Evolutionary conservation across 2,113 vertebrate genomes (phyloP).

Genomic region (Dasyprocta punctata): DNA sequence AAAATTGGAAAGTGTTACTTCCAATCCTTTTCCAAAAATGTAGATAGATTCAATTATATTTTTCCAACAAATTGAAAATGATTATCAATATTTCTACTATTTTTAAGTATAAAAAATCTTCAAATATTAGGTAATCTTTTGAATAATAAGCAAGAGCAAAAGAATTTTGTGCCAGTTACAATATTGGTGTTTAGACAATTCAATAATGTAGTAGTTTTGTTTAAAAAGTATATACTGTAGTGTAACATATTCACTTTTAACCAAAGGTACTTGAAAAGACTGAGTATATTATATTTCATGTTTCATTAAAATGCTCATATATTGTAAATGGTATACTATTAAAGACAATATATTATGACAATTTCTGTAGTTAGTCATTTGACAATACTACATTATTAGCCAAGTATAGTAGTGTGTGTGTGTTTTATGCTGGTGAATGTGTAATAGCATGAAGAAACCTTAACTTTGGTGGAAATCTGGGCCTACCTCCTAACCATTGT

Average conservation of each 20-base stretch:
- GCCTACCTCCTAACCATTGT: neutral
- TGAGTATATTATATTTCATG: conserved; percentile 51
- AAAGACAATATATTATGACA: conserved; percentile 22
- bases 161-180: neutral
- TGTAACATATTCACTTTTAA: conserved; percentile 62
- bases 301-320: conserved; percentile 47
- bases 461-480: neutral
- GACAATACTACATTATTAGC: conserved; percentile 28
- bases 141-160: neutral
- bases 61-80: neutral
- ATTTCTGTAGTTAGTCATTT: conserved; percentile 25
- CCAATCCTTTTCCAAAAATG: neutral
- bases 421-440: neutral
- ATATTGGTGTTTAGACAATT: neutral
- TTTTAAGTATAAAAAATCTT: neutral
- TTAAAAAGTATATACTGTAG: neutral
- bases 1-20: conserved; percentile 49
- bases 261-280: neutral
- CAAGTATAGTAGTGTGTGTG: neutral
- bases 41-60: conserved; percentile 15
- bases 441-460: neutral
- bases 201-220: neutral
- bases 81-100: neutral
- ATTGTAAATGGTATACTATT: conserved; percentile 48
- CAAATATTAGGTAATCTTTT: neutral